Evolutionary conservation across 2,888 invertebrate genomes (phyloP), one percentile per base, ranked within the genome.

Genomic region (Gymnocheta viridis): DNA sequence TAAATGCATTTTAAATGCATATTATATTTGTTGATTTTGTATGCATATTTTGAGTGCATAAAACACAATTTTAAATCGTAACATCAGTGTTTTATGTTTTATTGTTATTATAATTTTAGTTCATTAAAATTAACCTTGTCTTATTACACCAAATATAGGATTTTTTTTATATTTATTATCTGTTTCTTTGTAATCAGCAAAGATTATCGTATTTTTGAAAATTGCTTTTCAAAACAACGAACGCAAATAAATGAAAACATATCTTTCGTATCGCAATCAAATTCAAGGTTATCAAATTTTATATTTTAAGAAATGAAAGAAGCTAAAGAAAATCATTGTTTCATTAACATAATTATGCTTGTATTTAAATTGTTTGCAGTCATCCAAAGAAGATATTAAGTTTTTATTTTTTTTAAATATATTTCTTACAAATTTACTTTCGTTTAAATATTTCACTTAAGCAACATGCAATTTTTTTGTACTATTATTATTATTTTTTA

Each of bases 331-430:
- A 54, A 78, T 4, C 17, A 76, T 72, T 76, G 76, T 76, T 76
- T 80, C 77, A 84, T 84, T 84, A 81, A 56, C 72, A 81, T 83
- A 74, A 77, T 82, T 80, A 84, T 77, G 76, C 44, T 84, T 72
- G 60, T 67, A 72, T 58, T 66, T 38, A 80, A 84, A 84, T 81
- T 77, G 82, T 72, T 82, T 77, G 66, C 66, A 72, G 66, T 67
- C 77, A 77, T 72, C 72, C 70, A 82, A 77, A 72, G 49, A 47
- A 66, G 62, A 69, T 81, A 66, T 60, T 29, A 17, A 14, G n/a
- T 54, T 70, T 54, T 64, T 67, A 17, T 24, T 47, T 60, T 73
- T 60, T 69, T 54, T 73, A 29, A 14, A 14, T 27, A 24, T 12
- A 56, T 62, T 41, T 60, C 12, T 74, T 51, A 67, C 38, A 49